phyloP scores from a whole-genome alignment of 2,888 invertebrate species.

The Daptonema setosum region DNA sequence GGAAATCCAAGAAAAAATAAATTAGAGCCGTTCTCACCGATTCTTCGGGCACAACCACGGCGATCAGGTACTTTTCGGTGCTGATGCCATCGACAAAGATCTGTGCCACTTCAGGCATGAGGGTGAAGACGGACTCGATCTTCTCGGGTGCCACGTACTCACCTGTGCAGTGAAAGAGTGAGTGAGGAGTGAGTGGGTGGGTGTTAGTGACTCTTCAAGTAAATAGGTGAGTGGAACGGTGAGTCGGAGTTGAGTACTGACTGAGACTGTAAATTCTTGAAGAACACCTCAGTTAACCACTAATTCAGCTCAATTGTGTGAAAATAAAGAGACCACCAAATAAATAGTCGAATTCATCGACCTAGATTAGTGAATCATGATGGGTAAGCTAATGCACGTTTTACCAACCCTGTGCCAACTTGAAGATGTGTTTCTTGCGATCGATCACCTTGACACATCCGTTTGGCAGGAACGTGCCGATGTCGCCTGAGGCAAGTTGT shows the following conservation, averaged over 20 bases:
- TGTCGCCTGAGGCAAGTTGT: slow-evolving; percentile 43
- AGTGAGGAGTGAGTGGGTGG: too few species aligned
- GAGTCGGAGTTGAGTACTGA: too few species aligned
- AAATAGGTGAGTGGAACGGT: too few species aligned
- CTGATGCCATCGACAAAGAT: slow-evolving; percentile 88
- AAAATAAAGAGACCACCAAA: too few species aligned
- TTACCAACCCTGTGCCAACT: slow-evolving; percentile 31
- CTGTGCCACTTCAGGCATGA: slow-evolving; percentile 75
- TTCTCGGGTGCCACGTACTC: slow-evolving; percentile 97
- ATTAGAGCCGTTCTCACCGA: too few species aligned
- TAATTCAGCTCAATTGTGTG: too few species aligned
- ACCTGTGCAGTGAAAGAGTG: too few species aligned
- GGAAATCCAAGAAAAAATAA: too few species aligned
- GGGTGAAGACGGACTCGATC: slow-evolving; percentile 67
- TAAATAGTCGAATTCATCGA: too few species aligned
- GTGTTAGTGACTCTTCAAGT: too few species aligned
- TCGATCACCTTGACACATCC: slow-evolving; percentile 34
- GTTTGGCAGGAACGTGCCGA: slow-evolving; percentile 42
- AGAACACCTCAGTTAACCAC: slow-evolving; percentile 74
- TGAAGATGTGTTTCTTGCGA: slow-evolving; percentile 35
- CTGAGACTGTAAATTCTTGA: slow-evolving; percentile 86
- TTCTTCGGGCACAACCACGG: slow-evolving; percentile 79
- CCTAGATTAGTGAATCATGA: slow-evolving; percentile 27
- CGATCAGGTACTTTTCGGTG: slow-evolving; percentile 69
- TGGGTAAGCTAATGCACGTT: not conserved